Conservation (phyloP, 2,797 vertebrate genomes). For the Crocodylus rhombifer region DNA sequence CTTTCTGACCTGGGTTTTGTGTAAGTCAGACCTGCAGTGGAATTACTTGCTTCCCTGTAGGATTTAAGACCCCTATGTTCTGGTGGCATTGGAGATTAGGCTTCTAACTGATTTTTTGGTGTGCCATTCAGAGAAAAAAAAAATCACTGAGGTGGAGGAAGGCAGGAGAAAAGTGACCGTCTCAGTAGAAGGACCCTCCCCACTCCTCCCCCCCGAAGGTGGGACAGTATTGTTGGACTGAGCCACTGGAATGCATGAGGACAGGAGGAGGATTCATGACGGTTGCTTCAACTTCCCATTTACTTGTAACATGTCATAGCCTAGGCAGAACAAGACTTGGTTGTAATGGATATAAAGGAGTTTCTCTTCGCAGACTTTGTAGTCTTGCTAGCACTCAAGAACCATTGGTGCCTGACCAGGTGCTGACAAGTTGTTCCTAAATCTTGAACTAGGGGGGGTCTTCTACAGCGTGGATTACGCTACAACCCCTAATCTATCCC, state of each 20-base stretch:
- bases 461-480: background rate
- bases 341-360: background rate
- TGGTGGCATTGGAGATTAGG: background rate
- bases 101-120: background rate
- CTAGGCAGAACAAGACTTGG: background rate
- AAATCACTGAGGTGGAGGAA: background rate
- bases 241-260: background rate
- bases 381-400: background rate
- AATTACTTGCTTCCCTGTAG: background rate
- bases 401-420: rapidly evolving
- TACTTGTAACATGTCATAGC: background rate
- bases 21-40: rapidly evolving
- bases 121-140: background rate
- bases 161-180: background rate
- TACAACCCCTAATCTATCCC: background rate
- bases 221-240: background rate
- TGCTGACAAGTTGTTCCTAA: background rate
- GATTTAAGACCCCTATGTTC: slow-evolving; percentile 1
- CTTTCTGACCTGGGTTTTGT: background rate
- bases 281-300: background rate
- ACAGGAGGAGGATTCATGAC: too few relatives aligned
- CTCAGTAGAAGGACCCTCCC: background rate
- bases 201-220: background rate
- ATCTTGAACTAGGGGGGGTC: background rate
- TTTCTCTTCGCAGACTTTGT: rapidly evolving